phyloP scores from a whole-genome alignment of 2,888 invertebrate species.

The Chirona hameri region DNA sequence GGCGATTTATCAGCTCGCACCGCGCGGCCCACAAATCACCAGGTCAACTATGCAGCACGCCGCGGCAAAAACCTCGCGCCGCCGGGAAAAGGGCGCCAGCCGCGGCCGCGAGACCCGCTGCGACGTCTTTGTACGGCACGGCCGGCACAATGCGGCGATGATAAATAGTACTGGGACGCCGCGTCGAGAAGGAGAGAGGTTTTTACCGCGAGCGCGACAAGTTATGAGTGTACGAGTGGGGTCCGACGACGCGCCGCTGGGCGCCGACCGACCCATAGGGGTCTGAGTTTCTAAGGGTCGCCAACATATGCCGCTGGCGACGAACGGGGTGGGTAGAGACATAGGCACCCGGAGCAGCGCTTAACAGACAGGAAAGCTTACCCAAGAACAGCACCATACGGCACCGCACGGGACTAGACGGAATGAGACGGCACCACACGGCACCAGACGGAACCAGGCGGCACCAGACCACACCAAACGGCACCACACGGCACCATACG shows the following conservation, averaged over 20 bases:
- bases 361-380: too few species aligned
- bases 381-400: too few species aligned
- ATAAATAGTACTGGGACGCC: background rate
- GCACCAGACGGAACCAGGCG: too few species aligned
- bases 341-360: too few species aligned
- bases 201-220: conserved; percentile 1
- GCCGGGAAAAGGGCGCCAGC: background rate
- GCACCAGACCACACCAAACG: too few species aligned
- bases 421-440: too few species aligned
- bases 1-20: conserved; percentile 5
- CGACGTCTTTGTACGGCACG: background rate
- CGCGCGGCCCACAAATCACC: conserved; percentile 11
- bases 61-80: background rate
- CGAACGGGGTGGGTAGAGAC: too few species aligned
- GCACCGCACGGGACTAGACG: too few species aligned
- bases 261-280: background rate
- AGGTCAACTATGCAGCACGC: conserved; percentile 28
- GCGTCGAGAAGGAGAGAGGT: background rate
- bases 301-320: too few species aligned
- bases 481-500: too few species aligned
- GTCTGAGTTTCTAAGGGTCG: too few species aligned
- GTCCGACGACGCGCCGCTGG: background rate
- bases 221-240: background rate
- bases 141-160: conserved; percentile 5
- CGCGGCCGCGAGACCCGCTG: background rate